Evolutionary conservation across 2,888 invertebrate genomes (phyloP), one percentile per base, ranked within the genome.

Genomic region (Elegia similella): DNA sequence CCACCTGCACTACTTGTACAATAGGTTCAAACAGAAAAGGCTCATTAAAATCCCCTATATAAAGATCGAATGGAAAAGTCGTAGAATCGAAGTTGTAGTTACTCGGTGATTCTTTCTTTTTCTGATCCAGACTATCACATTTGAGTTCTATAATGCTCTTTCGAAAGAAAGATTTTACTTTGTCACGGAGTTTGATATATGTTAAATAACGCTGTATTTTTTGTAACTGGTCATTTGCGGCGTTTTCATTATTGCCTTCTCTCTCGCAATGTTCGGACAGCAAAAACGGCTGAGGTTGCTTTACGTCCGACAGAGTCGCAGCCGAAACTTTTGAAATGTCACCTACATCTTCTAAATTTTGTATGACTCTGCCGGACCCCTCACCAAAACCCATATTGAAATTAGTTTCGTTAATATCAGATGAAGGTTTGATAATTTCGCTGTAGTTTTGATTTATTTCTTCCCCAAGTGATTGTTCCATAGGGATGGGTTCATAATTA

Each of bases 1-100:
- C 92, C 1, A 94, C 87, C 72, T 94, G 94, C 0, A 94, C 94
- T 1, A 94, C 93, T 73, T 94, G 93, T 0, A 94, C 93, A 7
- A 92, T 82, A 7, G 72, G 56, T 62, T 83, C 73, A 32, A 71
- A 56, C 71, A 86, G 76, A 69, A 85, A 60, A 1, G 94, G 94
- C 42, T 91, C 86, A 61, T 95, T 92, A 86, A 93, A 93, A 61
- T 94, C 93, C 12, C 30, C 42, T 29, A 42, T 91, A 61, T 92
- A 92, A 62, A 94, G 77, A 10, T 94, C 94, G 30, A 93, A 76
- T 0, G 69, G 70, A 56, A 71, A 72, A 46, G 59, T 58, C 32
- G 53, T 29, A n/a, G 62, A 59, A 54, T 62, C 55, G 13, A 30
- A 8, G 44, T 61, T 60, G 32, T 64, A 59, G n/a, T 50, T 54